A percentile compares a stretch with the other conserved stretches of the same genome.
Evolutionary conservation across 2,797 vertebrate species (phyloP).

Genomic region (Borostomias antarcticus): DNA sequence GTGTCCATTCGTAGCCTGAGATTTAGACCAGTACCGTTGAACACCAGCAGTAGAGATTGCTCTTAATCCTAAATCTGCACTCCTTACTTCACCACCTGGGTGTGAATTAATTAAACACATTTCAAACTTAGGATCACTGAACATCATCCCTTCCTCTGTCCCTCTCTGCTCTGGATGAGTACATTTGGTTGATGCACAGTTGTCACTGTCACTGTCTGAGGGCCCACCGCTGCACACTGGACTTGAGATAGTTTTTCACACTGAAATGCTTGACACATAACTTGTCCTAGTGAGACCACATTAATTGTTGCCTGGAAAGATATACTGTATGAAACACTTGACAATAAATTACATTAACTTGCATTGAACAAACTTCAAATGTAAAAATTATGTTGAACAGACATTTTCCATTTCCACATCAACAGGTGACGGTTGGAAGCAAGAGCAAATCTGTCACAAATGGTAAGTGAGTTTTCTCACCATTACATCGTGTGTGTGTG

Average conservation of each 20-base stretch:
- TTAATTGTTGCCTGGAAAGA: not conserved
- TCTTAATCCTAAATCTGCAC: not conserved
- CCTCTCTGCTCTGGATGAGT: not conserved
- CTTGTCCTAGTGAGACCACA: not conserved
- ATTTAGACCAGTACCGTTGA: not conserved
- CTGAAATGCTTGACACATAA: not conserved
- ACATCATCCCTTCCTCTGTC: not conserved
- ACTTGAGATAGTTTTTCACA: not conserved
- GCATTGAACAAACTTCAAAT: not conserved
- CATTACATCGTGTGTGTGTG: conserved; percentile 4
- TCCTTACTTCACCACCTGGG: not conserved
- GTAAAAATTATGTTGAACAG: not conserved
- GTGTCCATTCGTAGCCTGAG: too few relatives aligned
- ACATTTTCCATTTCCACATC: not conserved
- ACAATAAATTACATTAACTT: not conserved
- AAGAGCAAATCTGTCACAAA: conserved; percentile 80
- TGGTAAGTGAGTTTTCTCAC: conserved; percentile 68
- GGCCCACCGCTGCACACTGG: not conserved
- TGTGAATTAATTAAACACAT: too few relatives aligned
- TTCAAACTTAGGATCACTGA: too few relatives aligned
- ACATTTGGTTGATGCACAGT: not conserved
- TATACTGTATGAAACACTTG: not conserved
- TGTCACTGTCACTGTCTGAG: not conserved
- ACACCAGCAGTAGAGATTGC: too few relatives aligned
- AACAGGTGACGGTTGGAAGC: conserved; percentile 71